Evolutionary conservation across 2,888 invertebrate species (phyloP).

Genomic region (Caenorhabditis doughertyi): DNA sequence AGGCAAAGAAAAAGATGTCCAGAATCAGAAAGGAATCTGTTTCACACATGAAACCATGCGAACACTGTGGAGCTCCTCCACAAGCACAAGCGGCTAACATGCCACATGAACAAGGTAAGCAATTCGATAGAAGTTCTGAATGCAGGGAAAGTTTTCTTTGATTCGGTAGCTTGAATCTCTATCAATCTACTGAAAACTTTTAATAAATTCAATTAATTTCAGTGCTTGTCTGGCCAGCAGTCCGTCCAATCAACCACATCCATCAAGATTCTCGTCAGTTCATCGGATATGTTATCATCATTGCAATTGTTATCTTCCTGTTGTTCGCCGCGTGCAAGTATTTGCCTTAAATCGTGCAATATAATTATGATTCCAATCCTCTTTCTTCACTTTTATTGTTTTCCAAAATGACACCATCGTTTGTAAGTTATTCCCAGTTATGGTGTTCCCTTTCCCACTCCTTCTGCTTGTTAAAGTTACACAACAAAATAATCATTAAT

Average conservation of each 20-base stretch:
- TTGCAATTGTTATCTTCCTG: conserved; percentile 73
- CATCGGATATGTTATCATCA: conserved; percentile 73
- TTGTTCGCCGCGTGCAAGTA: conserved; percentile 75
- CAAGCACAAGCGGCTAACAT: conserved; percentile 49
- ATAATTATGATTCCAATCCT: background rate
- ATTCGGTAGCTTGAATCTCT: too few relatives aligned
- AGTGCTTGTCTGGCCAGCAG: conserved; percentile 74
- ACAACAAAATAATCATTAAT: conserved; percentile 21
- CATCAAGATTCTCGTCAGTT: conserved; percentile 71
- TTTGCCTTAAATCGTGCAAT: conserved; percentile 61
- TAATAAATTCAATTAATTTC: conserved; percentile 44
- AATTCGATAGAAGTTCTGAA: background rate
- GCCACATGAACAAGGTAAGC: conserved; percentile 61
- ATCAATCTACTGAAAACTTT: too few relatives aligned
- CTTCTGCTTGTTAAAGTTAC: conserved; percentile 13
- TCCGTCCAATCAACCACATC: conserved; percentile 72
- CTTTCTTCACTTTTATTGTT: conserved; percentile 17
- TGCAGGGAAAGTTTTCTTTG: background rate
- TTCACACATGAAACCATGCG: conserved; percentile 51
- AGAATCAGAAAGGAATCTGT: conserved; percentile 61
- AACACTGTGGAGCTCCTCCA: conserved; percentile 63
- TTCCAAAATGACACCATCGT: conserved; percentile 9
- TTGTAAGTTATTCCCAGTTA: conserved; percentile 10
- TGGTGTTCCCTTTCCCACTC: conserved; percentile 8
- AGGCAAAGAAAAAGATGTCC: conserved; percentile 69